phyloP scores from a whole-genome alignment of 2,797 vertebrate genomes.

The Lemur catta region DNA sequence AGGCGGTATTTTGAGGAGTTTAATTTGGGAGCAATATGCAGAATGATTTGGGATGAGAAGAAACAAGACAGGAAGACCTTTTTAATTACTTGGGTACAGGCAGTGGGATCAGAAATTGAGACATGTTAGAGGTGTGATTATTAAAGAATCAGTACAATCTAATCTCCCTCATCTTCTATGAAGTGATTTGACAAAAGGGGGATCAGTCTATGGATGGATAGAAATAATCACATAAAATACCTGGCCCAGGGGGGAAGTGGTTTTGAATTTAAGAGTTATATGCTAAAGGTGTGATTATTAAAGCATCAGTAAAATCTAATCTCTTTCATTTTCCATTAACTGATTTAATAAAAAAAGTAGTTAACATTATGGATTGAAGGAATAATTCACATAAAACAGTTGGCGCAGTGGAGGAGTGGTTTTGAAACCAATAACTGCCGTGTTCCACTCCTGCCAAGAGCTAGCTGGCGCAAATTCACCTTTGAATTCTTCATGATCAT shows the following conservation, averaged over 20 bases:
- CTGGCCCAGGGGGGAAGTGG: background rate
- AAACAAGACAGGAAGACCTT: background rate
- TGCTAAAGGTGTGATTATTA: background rate
- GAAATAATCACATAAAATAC: background rate
- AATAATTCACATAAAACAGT: background rate
- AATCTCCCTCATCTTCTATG: background rate
- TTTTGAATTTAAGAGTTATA: background rate
- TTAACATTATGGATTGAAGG: background rate
- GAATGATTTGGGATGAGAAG: background rate
- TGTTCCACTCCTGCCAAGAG: background rate
- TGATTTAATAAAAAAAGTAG: background rate
- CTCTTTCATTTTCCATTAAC: background rate
- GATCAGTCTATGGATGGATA: background rate
- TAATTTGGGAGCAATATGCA: background rate
- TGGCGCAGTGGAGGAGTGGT: background rate
- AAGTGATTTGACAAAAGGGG: background rate
- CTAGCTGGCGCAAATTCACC: background rate
- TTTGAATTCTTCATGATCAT: background rate
- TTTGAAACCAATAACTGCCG: background rate
- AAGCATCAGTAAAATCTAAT: background rate
- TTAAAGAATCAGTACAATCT: background rate
- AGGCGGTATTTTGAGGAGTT: background rate
- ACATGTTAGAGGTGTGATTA: background rate
- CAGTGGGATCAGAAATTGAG: background rate
- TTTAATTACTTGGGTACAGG: background rate